Conservation (phyloP, 2,888 invertebrate genomes). For the Diarsia mendica region DNA sequence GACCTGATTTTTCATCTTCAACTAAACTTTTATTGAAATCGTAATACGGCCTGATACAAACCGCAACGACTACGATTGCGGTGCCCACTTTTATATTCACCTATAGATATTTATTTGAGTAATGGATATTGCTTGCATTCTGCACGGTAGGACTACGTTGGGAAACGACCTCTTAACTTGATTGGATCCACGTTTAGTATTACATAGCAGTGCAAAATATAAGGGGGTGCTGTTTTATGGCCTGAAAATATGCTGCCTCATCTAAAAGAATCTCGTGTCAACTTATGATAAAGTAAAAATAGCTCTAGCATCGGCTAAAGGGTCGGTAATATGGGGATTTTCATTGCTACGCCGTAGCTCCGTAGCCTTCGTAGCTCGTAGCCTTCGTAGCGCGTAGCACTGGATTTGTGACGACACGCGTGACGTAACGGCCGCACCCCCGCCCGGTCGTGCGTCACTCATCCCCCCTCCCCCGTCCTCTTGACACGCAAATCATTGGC, state of each 20-base stretch:
- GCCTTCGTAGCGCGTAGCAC: conserved; percentile 67
- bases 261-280: conserved; percentile 46
- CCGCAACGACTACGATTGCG: conserved; percentile 48
- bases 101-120: conserved; percentile 69
- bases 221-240: conserved; percentile 48
- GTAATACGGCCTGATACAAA: conserved; percentile 43
- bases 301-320: conserved; percentile 47
- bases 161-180: conserved; percentile 75
- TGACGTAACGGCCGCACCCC: conserved; percentile 85
- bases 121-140: conserved; percentile 77
- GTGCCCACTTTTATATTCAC: conserved; percentile 44
- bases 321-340: conserved; percentile 46
- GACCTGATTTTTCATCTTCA: conserved; percentile 53
- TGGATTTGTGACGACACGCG: conserved; percentile 78
- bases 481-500: conserved; percentile 80
- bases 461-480: conserved; percentile 60
- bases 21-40: conserved; percentile 51
- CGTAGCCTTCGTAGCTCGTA: conserved; percentile 51
- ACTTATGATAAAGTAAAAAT: conserved; percentile 59
- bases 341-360: conserved; percentile 66
- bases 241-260: conserved; percentile 46
- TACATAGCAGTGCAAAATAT: conserved; percentile 54
- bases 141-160: conserved; percentile 63
- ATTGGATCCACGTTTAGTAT: conserved; percentile 71
- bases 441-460: conserved; percentile 76